Evolutionary conservation across 2,888 invertebrate species (phyloP), one percentile per base, ranked within the genome.

Genomic region (Pinctada fucata): DNA sequence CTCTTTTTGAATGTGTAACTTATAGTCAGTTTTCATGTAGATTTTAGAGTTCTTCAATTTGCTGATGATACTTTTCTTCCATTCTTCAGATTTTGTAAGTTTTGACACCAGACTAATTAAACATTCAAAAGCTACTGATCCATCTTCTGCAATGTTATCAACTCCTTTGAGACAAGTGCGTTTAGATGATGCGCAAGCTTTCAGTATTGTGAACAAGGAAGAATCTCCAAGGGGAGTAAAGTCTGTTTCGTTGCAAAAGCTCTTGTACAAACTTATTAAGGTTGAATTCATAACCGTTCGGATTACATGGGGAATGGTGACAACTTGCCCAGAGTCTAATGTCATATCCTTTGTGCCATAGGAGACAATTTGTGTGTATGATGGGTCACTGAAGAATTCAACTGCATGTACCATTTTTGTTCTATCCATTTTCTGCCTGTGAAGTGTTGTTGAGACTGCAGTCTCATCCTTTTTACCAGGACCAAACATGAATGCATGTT

Each of bases 141-240:
- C 74, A 49, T 64, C 66, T 66, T 16, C 64, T 45, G 64, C 47
- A 6, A 49, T 4, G 47, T 64, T 49, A 74, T 74, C 66, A 2
- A 74, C 16, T n/a, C 74, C 66, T 13, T 45, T 49, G 3, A 74
- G 4, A 66, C 49, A 64, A 8, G 10, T 74, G 52, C 66, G 52
- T 66, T 74, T 74, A 31, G 74, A 74, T 45, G 74, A n/a, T 10
- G 66, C 66, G 66, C 74, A 74, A 8, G 50, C 47, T 13, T 74
- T 74, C 3, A 74, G 51, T 49, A 74, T 51, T 49, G 3, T 49
- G 49, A 66, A 66, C n/a, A 74, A 16, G 31, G 74, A 58, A 58
- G 64, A 47, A 8, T 66, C 66, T 50, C 66, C 47, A 13, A 66
- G 48, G 13, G 74, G 74, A 6, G 10, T 2, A 10, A 63, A 65